Evolutionary conservation across 2,113 vertebrate genomes (phyloP).

Genomic region (Cervus canadensis): DNA sequence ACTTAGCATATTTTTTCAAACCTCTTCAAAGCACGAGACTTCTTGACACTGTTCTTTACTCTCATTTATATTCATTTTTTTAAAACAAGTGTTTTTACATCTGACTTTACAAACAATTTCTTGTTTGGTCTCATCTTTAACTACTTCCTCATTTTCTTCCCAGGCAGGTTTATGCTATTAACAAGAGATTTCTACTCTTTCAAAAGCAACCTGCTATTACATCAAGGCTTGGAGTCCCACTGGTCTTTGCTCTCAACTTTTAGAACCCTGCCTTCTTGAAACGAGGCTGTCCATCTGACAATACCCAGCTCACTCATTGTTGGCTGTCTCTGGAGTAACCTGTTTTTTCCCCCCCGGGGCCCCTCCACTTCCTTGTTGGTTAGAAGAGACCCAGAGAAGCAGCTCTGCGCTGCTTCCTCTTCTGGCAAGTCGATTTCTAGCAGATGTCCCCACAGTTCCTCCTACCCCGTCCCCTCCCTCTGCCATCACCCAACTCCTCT

Average conservation of each 20-base stretch:
- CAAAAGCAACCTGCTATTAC: neutral
- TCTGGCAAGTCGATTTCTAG: neutral
- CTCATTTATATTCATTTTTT: neutral
- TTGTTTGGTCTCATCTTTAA: constrained; percentile 24
- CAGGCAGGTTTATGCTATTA: neutral
- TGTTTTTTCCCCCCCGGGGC: neutral
- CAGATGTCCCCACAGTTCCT: neutral
- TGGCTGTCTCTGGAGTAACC: neutral
- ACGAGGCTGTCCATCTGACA: neutral
- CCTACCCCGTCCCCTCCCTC: neutral
- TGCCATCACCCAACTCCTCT: neutral
- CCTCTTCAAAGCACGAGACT: neutral
- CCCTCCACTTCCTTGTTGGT: neutral
- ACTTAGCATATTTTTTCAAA: neutral
- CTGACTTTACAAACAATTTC: constrained; percentile 31
- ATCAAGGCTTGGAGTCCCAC: no score
- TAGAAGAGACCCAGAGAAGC: constrained; percentile 10
- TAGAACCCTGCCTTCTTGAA: neutral
- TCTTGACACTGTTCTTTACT: neutral
- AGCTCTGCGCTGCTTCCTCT: neutral
- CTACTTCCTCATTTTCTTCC: constrained; percentile 49
- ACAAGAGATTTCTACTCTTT: neutral
- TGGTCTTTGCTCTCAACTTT: neutral
- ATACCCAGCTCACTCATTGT: neutral
- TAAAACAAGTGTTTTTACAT: neutral